Base-by-base conservation (phyloP, 2,113 vertebrate species). In the Pituophis catenifer region DNA sequence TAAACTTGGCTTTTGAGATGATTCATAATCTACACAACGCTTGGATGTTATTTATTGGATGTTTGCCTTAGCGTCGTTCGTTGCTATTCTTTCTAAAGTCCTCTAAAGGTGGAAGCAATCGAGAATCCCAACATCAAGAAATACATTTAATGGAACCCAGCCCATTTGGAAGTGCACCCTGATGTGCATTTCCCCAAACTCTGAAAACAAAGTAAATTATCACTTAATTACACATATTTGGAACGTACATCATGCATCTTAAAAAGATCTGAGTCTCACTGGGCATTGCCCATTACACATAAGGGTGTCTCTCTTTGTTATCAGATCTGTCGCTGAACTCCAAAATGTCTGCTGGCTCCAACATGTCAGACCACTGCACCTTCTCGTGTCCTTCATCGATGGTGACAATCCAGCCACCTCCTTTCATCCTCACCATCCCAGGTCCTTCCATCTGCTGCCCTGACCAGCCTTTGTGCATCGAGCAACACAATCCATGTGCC, bases 341-440 rank as follows among this genome's bases (percentile, higher is more conserved):
- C 52, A 53, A 55, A 33, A 88, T 92, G 86, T 70, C 91, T 88
- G 5, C 85, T 53, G 5, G 8, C 33, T 15, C 3, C 48, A 26
- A 58, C 55, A 12, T 5, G 38, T 15, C 6, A 8, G 62, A 92
- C n/a, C 19, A 38, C 3, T 92, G 91, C 15, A 54, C 65, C 38
- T 86, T 87, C 59, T 15, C 9, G 0, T 92, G 91, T 26, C 91
- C 91, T 26, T 8, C 86, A 1, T 89, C 86, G 1, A 44, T n/a
- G 9, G 59, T 92, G 58, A 88, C 86, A 59, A 70, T 92, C 58
- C 91, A 70, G 86, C 91, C 91, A 29, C 91, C 91, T 15, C 59
- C 86, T 5, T 92, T 92, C 10, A 33, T 70, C 12, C n/a, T 92
- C 86, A 92, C 48, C 59, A 70, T 92, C 59, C 91, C 86, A 11